A percentile compares a stretch with the other conserved stretches of the same genome.
phyloP scores from a whole-genome alignment of 1,140 invertebrate species.

The Copidosoma floridanum region DNA sequence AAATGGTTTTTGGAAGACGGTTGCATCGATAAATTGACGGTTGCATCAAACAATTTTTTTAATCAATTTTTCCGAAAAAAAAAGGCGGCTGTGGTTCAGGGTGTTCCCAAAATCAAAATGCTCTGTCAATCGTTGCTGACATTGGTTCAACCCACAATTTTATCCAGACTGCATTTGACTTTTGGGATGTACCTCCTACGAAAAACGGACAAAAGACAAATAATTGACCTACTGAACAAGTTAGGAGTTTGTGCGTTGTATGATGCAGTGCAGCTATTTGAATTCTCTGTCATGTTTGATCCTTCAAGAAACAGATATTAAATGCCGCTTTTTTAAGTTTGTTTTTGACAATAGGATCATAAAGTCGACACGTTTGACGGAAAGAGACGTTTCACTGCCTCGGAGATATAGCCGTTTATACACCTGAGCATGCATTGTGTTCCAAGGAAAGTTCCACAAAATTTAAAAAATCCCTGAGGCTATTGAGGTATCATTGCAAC shows the following conservation, averaged over 20 bases:
- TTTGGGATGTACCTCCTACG: constrained; percentile 42
- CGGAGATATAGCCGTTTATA: constrained; percentile 18
- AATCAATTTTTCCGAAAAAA: no score
- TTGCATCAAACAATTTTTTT: no score
- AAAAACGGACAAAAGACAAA: constrained; percentile 40
- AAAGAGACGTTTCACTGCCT: constrained; percentile 24
- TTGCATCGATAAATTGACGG: no score
- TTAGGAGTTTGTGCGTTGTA: constrained; percentile 42
- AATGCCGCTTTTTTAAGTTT: constrained; percentile 39
- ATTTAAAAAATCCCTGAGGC: constrained; percentile 8
- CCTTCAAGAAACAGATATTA: constrained; percentile 29
- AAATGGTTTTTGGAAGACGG: no score
- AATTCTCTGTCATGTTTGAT: constrained; percentile 44
- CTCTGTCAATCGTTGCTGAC: no score
- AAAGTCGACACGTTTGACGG: constrained; percentile 25
- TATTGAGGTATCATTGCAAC: neutral
- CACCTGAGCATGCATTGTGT: constrained; percentile 39
- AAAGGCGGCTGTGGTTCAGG: no score
- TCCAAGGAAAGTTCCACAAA: constrained; percentile 7
- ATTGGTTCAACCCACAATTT: no score
- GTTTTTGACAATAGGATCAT: constrained; percentile 46
- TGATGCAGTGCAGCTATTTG: constrained; percentile 39
- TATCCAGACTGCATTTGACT: constrained; percentile 43
- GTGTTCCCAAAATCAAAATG: no score
- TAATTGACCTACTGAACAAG: constrained; percentile 42